These are phyloP conservation scores for Ophiothrix spiculata DNA, from an alignment of 35 echinoderm and acorn worm species.

Conservation along the genomic window DNA sequence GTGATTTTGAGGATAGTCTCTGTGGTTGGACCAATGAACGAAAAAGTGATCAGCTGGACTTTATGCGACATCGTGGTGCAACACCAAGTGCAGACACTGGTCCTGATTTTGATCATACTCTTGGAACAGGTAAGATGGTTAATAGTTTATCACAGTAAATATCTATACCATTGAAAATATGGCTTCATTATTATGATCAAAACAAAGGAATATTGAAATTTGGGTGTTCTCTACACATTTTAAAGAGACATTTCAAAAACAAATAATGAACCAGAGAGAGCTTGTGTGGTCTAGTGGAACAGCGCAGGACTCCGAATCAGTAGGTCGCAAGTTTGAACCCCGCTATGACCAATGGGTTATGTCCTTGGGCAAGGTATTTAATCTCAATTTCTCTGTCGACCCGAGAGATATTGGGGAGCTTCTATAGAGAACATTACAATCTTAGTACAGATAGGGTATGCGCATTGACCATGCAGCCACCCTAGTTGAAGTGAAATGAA, in stretches of 20 bases:
- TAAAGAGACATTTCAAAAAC: too few relatives aligned
- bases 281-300: too few relatives aligned
- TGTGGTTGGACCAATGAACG: conserved; percentile 73
- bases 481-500: too few relatives aligned
- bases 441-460: too few relatives aligned
- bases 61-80: conserved; percentile 34
- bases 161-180: background rate
- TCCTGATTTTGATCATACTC: conserved; percentile 76
- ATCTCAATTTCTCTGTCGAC: too few relatives aligned
- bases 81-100: conserved; percentile 51
- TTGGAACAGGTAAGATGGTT: conserved; percentile 14
- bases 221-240: background rate
- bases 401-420: too few relatives aligned
- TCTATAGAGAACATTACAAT: too few relatives aligned
- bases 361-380: too few relatives aligned
- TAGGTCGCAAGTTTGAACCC: too few relatives aligned
- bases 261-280: background rate
- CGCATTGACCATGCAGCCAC: too few relatives aligned
- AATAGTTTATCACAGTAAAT: background rate
- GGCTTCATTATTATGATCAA: background rate
- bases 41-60: conserved; percentile 55
- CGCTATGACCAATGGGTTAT: too few relatives aligned
- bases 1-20: conserved; percentile 76
- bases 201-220: background rate
- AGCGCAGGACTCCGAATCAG: too few relatives aligned